Evolutionary conservation across 2,888 invertebrate species (phyloP), one percentile per base, ranked within the genome.

Genomic region (Strigamia transsilvanica): DNA sequence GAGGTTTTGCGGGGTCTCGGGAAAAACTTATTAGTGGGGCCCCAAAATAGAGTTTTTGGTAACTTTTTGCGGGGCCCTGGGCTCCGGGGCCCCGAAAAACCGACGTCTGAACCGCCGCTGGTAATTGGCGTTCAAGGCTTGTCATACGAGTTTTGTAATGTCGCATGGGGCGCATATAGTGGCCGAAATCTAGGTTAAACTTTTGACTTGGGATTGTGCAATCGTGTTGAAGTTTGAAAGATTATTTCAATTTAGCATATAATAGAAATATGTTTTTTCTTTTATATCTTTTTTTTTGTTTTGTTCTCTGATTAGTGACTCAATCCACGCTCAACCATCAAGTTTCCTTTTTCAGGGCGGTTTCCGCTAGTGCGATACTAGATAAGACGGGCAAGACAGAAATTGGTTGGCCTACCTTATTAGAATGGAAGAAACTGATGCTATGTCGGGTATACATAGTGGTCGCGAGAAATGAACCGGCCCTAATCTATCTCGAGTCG

Each of bases 271-370:
- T n/a, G n/a, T n/a, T n/a, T n/a, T n/a, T n/a, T n/a, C n/a, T n/a
- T n/a, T n/a, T n/a, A n/a, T n/a, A n/a, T n/a, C n/a, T n/a, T n/a
- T n/a, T n/a, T 27, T 27, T 27, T 27, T 27, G 38, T 38, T 38
- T 46, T 46, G 13, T 46, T n/a, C 46, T 1, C 9, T 15, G 13
- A 56, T 56, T 56, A 56, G 56, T 56, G 56, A 56, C 18, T 56
- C 56, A 56, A 56, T 56, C 21, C n/a, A 56, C 56, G 56, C 18
- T 56, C 56, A 56, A 56, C 46, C 56, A 56, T 9, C 56, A 56
- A 56, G 56, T 56, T 56, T 56, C 56, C 56, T 56, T 56, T 56
- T 56, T 56, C 56, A 56, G 56, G 56, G 56, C 56, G 56, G 56
- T 56, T 56, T 56, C 56, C 56, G 56, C 56, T 18, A 56, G 56